A percentile compares a stretch with the other conserved stretches of the same genome.
Conservation (phyloP, 2,113 vertebrate genomes). For the Dromiciops gliroides region DNA sequence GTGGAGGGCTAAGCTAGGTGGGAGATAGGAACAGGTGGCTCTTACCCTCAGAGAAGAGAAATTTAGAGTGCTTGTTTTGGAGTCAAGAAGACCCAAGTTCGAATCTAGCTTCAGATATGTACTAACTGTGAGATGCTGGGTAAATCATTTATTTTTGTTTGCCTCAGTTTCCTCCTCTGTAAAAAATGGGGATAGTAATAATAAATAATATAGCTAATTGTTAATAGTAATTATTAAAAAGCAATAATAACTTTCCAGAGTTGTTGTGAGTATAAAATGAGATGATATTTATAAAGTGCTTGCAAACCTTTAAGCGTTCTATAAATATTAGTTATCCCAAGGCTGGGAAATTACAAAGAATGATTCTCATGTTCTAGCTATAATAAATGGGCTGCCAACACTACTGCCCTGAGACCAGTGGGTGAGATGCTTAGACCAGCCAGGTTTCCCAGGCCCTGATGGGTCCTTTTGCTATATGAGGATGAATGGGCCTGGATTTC, state of each 20-base stretch:
- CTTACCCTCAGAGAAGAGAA: background rate
- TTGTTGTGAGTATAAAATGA: background rate
- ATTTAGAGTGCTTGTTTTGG: background rate
- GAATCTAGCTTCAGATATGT: background rate
- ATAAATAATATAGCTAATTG: background rate
- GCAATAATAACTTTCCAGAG: background rate
- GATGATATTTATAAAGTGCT: background rate
- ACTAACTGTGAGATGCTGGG: background rate
- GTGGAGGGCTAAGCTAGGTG: background rate
- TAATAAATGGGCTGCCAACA: background rate
- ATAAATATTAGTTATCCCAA: background rate
- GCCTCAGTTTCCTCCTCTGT: background rate
- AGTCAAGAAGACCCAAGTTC: background rate
- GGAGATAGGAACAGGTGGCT: background rate
- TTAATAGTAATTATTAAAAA: too few species aligned
- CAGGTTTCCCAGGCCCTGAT: slow-evolving; percentile 31
- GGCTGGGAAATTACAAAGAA: background rate
- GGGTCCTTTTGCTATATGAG: slow-evolving; percentile 16
- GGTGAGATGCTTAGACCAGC: background rate
- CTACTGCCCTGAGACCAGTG: background rate
- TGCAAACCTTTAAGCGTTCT: background rate
- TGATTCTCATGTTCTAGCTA: background rate
- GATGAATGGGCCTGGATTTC: slow-evolving; percentile 67
- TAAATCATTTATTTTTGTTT: background rate
- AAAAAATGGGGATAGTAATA: background rate